Percentiles rank a stretch among this genome's conserved stretches.
phyloP scores from a whole-genome alignment of 2,797 vertebrate species.

The Triplophysa bombifrons region DNA sequence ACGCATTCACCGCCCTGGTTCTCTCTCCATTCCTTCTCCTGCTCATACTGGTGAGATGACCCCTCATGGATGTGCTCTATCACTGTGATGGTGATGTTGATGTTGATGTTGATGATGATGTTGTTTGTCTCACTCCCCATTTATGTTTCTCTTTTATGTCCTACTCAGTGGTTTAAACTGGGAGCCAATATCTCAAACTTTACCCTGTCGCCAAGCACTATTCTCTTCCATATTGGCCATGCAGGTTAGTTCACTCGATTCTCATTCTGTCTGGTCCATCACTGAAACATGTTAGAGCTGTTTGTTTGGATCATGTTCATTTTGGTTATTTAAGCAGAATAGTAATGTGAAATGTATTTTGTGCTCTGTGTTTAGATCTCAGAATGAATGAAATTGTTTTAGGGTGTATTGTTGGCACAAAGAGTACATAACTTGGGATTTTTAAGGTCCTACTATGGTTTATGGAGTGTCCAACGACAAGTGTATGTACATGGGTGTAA shows the following conservation, averaged over 20 bases:
- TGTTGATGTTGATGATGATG: background rate
- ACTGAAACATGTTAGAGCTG: background rate
- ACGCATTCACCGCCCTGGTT: conserved; percentile 91
- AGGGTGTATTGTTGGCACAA: background rate
- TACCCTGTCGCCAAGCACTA: conserved; percentile 92
- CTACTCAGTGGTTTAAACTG: conserved; percentile 92
- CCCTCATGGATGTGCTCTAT: background rate
- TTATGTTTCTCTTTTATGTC: conserved; percentile 52
- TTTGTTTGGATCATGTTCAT: background rate
- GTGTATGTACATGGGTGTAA: too few relatives aligned
- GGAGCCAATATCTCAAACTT: conserved; percentile 98
- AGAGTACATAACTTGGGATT: too few relatives aligned
- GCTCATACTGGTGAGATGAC: conserved; percentile 87
- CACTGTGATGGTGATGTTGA: background rate
- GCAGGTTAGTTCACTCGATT: conserved; percentile 83
- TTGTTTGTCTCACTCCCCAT: conserved; percentile 46
- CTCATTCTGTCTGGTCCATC: background rate
- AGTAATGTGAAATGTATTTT: background rate
- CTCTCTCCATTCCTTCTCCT: conserved; percentile 92
- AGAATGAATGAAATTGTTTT: background rate
- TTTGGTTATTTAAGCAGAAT: background rate
- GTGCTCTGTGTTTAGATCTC: background rate
- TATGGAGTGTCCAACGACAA: too few relatives aligned
- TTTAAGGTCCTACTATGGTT: too few relatives aligned
- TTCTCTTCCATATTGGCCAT: conserved; percentile 94